Conservation (phyloP, 1,140 invertebrate species). For the Formica exsecta region DNA sequence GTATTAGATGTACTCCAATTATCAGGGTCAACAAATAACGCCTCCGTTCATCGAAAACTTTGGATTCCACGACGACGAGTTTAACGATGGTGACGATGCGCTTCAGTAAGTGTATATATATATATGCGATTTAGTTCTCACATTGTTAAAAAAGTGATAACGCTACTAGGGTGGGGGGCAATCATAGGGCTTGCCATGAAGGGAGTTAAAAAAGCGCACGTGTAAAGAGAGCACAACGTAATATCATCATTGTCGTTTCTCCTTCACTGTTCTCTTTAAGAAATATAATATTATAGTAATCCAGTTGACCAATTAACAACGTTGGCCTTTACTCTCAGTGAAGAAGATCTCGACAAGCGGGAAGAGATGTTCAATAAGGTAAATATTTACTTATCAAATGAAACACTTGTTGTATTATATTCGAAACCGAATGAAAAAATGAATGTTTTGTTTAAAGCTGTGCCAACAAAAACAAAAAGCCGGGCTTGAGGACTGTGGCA, state of each 20-base stretch:
- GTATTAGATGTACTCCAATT: slow-evolving; percentile 88
- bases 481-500: slow-evolving; percentile 77
- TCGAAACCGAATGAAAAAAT: neutral
- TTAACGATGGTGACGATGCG: slow-evolving; percentile 89
- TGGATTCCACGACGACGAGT: slow-evolving; percentile 90
- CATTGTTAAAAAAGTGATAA: slow-evolving; percentile 26
- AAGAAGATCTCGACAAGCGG: slow-evolving; percentile 86
- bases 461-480: slow-evolving; percentile 80
- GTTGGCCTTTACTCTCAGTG: slow-evolving; percentile 87
- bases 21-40: slow-evolving; percentile 88
- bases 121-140: neutral
- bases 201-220: neutral
- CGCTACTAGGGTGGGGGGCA: neutral
- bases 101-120: slow-evolving; percentile 82
- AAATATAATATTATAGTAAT: slow-evolving; percentile 81
- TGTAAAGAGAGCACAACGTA: slow-evolving; percentile 19
- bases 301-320: slow-evolving; percentile 87
- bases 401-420: neutral
- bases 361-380: slow-evolving; percentile 88
- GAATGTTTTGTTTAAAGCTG: slow-evolving; percentile 65
- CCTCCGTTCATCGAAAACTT: slow-evolving; percentile 89
- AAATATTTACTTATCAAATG: neutral
- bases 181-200: neutral
- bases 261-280: slow-evolving; percentile 45
- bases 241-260: slow-evolving; percentile 22